Base-by-base conservation (phyloP, 2,888 invertebrate genomes). In the Erebia aethiops region DNA sequence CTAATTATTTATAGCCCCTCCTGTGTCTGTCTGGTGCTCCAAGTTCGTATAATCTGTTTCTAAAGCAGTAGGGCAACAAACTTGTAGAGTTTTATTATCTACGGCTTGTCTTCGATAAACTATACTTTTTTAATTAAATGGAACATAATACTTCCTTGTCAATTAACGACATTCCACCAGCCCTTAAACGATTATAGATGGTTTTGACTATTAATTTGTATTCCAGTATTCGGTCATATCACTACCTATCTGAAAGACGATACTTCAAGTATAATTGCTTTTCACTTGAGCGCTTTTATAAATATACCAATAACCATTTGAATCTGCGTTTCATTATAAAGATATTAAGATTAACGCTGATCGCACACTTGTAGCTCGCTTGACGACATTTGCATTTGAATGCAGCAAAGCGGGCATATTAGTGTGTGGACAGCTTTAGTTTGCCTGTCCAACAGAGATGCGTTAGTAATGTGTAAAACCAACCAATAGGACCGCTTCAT, bases 201-300 rank as follows among this genome's bases (percentile, higher is more conserved):
- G 35, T 35, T 35, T 35, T 35, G 35, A 35, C 0, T 26, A 26
- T 26, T 26, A 43, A 43, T 43, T 43, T 9, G 43, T 43, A 43
- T 52, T 52, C 8, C 52, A 16, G 16, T 52, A 18, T 52, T 52
- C 16, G 16, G 52, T 52, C 18, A 3, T n/a, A 60, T 8, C 14
- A 2, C 41, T 18, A 9, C 7, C 16, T 13, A n/a, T 61, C 5
- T 16, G 13, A 61, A 41, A 16, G 46, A 61, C 9, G 41, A 35
- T 13, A 60, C 2, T 60, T 16, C 46, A 63, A 71, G 57, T 51
- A 69, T 26, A n/a, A 68, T 71, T 69, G 65, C 62, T 66, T 72
- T 18, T 56, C 51, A 21, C 51, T 69, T 72, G 69, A 72, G 71
- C 71, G 51, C 65, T 49, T 41, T 10, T 21, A 26, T 66, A 51